Evolutionary conservation across 2,797 vertebrate species (phyloP), one percentile per base, ranked within the genome.

Genomic region (Kryptolebias ocellatus): DNA sequence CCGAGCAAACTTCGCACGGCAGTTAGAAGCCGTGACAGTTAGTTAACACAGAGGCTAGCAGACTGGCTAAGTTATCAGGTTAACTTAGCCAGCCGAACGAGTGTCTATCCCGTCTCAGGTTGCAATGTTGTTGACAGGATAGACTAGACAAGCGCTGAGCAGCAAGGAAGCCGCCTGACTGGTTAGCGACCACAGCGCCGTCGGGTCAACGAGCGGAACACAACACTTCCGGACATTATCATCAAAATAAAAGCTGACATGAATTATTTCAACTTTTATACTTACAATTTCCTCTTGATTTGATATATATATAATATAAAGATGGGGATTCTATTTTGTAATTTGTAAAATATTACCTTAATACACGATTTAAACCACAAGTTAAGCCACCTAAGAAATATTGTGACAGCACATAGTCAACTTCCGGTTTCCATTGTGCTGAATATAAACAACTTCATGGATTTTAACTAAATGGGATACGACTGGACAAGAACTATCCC

Each of bases 121-220:
- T 92, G 84, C 90, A 69, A 62, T 88, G 81, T 86, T 90, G 89
- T 91, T 92, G 90, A 89, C 86, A 88, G 79, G 75, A 74, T 67
- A 10, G 76, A 85, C 72, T 18, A 80, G 67, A 76, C 79, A 79
- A 24, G 67, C 49, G 54, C 64, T 53, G 51, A 65, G 67, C 62
- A 37, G 20, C 49, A 18, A 16, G 18, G 37, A 2, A 78, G 73
- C 77, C 34, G 68, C 53, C 69, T 10, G 74, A 72, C 74, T 72
- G 71, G 57, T 70, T 50, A 64, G 76, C 59, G 24, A 1, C 47
- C 0, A 14, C 27, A 5, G 39, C 14, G 11, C 1, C 0, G 18
- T 70, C 63, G 66, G 70, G 60, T 0, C 0, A 5, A 0, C 5
- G 1, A 2, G 0, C 16, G 5, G 4, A 0, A 44, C 27, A 1